A percentile compares a stretch with the other conserved stretches of the same genome.
These are phyloP conservation scores for Cydia strobilella DNA, from an alignment of 1,140 invertebrate species.

Conservation along the genomic window DNA sequence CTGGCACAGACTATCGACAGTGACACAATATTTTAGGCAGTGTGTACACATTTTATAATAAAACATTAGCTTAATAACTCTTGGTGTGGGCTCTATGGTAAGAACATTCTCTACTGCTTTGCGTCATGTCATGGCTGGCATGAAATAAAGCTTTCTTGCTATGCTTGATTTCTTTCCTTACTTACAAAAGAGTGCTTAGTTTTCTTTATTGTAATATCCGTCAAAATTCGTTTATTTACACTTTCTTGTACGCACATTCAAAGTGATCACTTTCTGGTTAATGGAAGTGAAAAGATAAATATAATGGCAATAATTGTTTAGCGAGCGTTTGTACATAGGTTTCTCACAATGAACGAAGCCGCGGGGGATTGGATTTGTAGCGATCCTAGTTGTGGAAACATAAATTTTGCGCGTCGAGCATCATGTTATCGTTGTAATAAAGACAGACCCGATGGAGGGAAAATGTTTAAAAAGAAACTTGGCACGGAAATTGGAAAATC, in stretches of 20 bases:
- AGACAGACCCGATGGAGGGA: conserved; percentile 81
- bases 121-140: conserved; percentile 74
- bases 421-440: conserved; percentile 96
- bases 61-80: not conserved
- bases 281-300: conserved; percentile 33
- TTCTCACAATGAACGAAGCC: conserved; percentile 75
- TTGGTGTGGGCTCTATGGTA: conserved; percentile 35
- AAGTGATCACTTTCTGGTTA: conserved; percentile 35
- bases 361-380: conserved; percentile 77
- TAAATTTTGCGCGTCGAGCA: conserved; percentile 95
- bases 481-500: conserved; percentile 99
- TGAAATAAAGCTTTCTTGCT: conserved; percentile 73
- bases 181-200: conserved; percentile 68
- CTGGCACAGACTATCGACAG: no score
- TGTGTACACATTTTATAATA: no score
- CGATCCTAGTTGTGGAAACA: conserved; percentile 91
- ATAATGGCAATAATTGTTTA: conserved; percentile 41
- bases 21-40: not conserved
- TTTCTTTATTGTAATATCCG: conserved; percentile 66
- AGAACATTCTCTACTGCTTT: conserved; percentile 45
- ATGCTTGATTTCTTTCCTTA: conserved; percentile 52
- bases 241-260: conserved; percentile 36
- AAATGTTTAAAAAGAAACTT: conserved; percentile 90
- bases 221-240: conserved; percentile 70
- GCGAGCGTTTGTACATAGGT: conserved; percentile 40